Evolutionary conservation across 2,888 invertebrate genomes (phyloP).

Genomic region (Panopea generosa): DNA sequence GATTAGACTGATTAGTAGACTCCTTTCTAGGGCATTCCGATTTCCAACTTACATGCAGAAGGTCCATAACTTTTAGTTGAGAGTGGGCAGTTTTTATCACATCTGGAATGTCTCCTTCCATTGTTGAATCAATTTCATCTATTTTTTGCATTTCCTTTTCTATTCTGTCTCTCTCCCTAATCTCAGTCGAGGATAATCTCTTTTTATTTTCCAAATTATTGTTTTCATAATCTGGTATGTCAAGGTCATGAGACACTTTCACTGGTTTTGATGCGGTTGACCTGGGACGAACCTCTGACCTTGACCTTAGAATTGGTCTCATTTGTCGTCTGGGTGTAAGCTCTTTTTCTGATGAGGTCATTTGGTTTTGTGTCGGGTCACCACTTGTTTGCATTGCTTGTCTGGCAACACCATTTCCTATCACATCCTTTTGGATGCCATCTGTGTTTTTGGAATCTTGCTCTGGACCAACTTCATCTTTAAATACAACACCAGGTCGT

Average conservation of each 20-base stretch:
- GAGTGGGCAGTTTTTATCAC: slow-evolving; percentile 53
- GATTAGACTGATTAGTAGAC: slow-evolving; percentile 55
- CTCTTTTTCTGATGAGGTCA: not conserved
- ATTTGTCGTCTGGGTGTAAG: slow-evolving; percentile 6
- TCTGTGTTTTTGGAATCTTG: not conserved
- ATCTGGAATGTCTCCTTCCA: slow-evolving; percentile 34
- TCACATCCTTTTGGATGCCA: not conserved
- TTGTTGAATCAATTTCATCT: slow-evolving; percentile 6
- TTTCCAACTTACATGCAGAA: slow-evolving; percentile 80
- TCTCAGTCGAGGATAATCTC: not conserved
- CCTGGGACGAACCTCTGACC: slow-evolving; percentile 48
- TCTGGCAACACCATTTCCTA: not conserved
- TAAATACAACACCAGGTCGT: slow-evolving; percentile 18
- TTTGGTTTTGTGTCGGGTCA: not conserved
- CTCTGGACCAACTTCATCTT: too few species aligned
- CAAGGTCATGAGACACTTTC: slow-evolving; percentile 55
- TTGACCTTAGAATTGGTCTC: slow-evolving; percentile 48
- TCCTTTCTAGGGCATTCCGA: slow-evolving; percentile 61
- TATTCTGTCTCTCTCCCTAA: not conserved
- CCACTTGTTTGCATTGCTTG: not conserved
- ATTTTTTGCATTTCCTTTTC: not conserved
- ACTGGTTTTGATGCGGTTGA: slow-evolving; percentile 35
- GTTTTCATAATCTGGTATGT: not conserved
- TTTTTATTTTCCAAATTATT: slow-evolving; percentile 34
- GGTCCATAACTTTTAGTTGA: slow-evolving; percentile 71